phyloP scores from a whole-genome alignment of 2,797 vertebrate species.

The Smutsia gigantea region DNA sequence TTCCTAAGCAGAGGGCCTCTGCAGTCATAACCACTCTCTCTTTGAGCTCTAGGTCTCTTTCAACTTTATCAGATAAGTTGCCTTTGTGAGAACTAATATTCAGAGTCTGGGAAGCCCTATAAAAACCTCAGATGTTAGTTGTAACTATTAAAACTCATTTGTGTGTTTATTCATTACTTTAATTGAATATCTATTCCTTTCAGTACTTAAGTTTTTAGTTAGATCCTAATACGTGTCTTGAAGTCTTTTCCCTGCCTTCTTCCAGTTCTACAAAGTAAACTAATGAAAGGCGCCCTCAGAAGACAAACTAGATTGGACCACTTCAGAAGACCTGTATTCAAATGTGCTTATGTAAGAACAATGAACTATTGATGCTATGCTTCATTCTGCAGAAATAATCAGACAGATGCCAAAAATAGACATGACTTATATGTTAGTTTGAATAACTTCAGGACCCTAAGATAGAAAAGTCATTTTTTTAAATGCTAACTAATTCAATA shows the following conservation, averaged over 20 bases:
- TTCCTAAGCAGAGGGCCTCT: no score
- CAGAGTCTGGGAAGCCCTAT: no score
- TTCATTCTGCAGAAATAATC: neutral
- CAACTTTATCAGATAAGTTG: no score
- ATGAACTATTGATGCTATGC: neutral
- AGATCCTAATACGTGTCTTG: neutral
- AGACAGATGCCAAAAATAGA: neutral
- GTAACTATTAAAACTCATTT: neutral
- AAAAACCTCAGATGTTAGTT: neutral
- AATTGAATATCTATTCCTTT: neutral
- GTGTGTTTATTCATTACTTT: neutral
- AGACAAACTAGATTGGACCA: neutral
- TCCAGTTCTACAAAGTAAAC: no score
- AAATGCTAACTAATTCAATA: neutral
- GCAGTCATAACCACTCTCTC: no score
- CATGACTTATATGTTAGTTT: neutral
- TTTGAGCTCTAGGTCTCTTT: no score
- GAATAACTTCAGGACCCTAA: neutral
- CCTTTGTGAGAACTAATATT: no score
- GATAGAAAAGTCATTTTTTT: neutral
- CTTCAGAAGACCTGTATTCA: neutral
- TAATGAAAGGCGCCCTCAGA: neutral
- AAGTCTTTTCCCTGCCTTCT: neutral
- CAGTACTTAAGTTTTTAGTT: neutral
- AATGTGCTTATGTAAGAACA: neutral